Conservation (phyloP, 92 coral and sea anemone species). For the Muricea muricata region DNA sequence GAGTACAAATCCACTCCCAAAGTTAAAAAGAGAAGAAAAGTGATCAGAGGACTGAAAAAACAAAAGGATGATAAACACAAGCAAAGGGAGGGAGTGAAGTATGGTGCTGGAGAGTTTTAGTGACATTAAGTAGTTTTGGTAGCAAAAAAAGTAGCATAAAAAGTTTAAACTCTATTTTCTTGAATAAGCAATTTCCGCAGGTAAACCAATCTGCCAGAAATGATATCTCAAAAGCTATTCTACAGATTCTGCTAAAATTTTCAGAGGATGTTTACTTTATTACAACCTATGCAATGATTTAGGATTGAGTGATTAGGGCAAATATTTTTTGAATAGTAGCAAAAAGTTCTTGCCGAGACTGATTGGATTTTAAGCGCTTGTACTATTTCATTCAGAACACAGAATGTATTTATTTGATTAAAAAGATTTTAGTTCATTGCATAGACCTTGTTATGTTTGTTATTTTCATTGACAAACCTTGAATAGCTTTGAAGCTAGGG, state of each 20-base stretch:
- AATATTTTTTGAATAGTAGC: too few relatives aligned
- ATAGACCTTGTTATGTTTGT: too few relatives aligned
- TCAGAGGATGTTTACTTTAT: neutral
- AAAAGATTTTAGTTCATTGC: too few relatives aligned
- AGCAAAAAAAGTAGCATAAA: neutral
- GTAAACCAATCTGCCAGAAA: neutral
- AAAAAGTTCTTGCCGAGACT: too few relatives aligned
- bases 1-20: neutral
- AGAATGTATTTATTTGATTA: too few relatives aligned
- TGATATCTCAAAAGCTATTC: neutral
- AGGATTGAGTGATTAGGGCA: too few relatives aligned
- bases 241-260: neutral
- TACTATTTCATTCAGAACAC: too few relatives aligned
- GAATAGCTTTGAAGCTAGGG: too few relatives aligned
- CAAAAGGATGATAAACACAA: conserved; percentile 2
- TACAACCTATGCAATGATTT: too few relatives aligned
- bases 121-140: neutral
- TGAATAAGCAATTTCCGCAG: neutral
- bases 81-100: neutral
- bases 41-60: neutral
- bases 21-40: neutral
- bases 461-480: too few relatives aligned
- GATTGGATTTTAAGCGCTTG: too few relatives aligned
- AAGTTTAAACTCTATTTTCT: neutral
- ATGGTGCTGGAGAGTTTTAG: neutral